These are phyloP conservation scores for Solenodon paradoxus DNA, from an alignment of 2,113 vertebrate genomes.

Conservation along the genomic window DNA sequence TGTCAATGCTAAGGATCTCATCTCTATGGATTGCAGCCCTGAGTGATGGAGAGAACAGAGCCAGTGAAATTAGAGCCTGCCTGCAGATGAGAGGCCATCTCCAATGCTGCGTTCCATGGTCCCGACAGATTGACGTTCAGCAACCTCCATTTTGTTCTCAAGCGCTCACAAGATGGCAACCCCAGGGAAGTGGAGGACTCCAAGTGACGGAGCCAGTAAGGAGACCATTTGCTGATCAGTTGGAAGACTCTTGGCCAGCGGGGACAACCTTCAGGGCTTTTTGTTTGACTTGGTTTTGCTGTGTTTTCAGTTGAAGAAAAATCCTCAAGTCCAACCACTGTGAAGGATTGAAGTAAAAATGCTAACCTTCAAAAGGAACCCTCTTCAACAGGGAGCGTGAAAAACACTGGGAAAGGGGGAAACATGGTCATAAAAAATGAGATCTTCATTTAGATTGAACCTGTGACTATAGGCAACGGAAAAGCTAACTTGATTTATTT, in stretches of 20 bases:
- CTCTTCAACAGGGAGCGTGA: neutral
- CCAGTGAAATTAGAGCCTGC: conserved; percentile 24
- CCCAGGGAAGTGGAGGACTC: neutral
- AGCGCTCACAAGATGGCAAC: neutral
- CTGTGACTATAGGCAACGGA: neutral
- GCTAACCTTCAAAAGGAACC: conserved; percentile 2
- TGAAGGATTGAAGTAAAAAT: conserved; percentile 44
- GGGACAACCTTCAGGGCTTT: neutral
- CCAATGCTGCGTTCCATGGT: rapidly evolving
- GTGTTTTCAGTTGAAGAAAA: conserved; percentile 20
- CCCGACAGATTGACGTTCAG: neutral
- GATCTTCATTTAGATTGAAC: neutral
- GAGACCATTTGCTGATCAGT: neutral
- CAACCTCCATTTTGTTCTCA: neutral
- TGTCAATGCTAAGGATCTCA: neutral
- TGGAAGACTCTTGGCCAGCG: neutral
- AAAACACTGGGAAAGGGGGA: neutral
- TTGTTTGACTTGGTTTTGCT: neutral
- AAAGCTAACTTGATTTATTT: neutral
- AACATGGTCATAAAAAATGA: neutral
- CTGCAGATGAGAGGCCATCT: neutral
- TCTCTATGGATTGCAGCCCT: neutral
- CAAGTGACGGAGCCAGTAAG: neutral
- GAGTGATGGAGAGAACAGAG: neutral
- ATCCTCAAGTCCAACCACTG: neutral